Base-by-base conservation (phyloP, 2,113 vertebrate genomes). In the Eudyptes chrysolophus region DNA sequence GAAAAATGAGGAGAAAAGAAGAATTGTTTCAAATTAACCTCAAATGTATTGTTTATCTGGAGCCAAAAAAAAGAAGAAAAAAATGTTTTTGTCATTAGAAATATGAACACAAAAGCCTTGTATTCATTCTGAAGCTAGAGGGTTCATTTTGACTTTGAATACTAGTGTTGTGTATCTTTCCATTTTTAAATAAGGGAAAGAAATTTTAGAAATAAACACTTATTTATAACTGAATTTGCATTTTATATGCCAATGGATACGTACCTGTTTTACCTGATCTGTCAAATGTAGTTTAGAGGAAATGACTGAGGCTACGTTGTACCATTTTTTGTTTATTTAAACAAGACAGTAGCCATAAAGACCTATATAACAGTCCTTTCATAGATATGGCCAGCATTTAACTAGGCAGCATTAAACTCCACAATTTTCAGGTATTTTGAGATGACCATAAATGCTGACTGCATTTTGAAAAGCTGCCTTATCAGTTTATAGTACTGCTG, bases 201-300 rank as follows among this genome's bases (percentile, higher is more conserved):
- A 54, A 78, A 42, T 42, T 24, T 51, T 52, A 40, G 24, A 70
- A 51, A 66, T 24, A 57, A 84, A 10, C 11, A 13, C 7, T n/a
- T 75, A 36, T 26, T 88, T 70, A 40, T 21, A 75, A 51, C 8
- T 20, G 14, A 71, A 66, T 79, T 83, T 86, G 7, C 25, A 62
- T 72, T 76, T 68, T 74, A 0, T 46, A 8, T 44, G 21, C 27
- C 36, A 44, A 11, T 30, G 25, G 26, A 34, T 51, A 36, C 1
- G 0, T 27, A 18, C 24, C 4, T 57, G 2, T 55, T 86, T 89
- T 55, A 6, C 29, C 13, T 0, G 0, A 11, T 57, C 36, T 68
- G 14, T 58, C 52, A 91, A 24, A 54, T 34, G 25, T 25, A 11
- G 16, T 66, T 85, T 71, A 48, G 32, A 75, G 46, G 17, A 78